These are phyloP conservation scores for Alouatta palliata DNA, from an alignment of 2,113 vertebrate species.

Conservation along the genomic window DNA sequence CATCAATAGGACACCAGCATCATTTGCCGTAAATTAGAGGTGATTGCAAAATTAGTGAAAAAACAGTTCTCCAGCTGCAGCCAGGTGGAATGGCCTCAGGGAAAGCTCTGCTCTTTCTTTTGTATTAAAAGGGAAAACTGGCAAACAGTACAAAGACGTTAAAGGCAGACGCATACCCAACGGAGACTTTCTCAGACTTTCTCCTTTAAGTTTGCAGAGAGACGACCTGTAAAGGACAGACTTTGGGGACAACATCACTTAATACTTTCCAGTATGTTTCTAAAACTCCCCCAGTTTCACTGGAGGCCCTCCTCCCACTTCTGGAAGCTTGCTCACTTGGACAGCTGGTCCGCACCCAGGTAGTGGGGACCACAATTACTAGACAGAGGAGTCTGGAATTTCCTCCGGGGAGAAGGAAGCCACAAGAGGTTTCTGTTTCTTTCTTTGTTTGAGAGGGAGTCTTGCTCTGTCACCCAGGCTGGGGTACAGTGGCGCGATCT, in stretches of 20 bases:
- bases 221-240: neutral
- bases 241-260: neutral
- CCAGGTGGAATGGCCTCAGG: neutral
- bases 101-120: neutral
- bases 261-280: neutral
- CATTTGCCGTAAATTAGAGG: neutral
- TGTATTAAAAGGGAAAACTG: neutral
- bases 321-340: rapidly evolving
- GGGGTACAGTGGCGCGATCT: no score
- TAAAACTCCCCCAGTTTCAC: neutral
- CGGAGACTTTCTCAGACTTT: neutral
- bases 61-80: neutral
- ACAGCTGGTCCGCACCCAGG: neutral
- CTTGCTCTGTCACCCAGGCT: no score
- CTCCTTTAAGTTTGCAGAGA: neutral
- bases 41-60: neutral
- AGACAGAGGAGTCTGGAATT: neutral
- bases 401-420: neutral
- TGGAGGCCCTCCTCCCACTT: neutral
- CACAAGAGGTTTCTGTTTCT: neutral
- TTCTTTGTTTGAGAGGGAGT: no score
- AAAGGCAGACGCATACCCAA: neutral
- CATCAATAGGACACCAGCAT: neutral
- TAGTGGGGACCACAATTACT: neutral
- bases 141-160: neutral